Conservation (phyloP, 2,113 vertebrate species). For the Ramphastos sulfuratus region DNA sequence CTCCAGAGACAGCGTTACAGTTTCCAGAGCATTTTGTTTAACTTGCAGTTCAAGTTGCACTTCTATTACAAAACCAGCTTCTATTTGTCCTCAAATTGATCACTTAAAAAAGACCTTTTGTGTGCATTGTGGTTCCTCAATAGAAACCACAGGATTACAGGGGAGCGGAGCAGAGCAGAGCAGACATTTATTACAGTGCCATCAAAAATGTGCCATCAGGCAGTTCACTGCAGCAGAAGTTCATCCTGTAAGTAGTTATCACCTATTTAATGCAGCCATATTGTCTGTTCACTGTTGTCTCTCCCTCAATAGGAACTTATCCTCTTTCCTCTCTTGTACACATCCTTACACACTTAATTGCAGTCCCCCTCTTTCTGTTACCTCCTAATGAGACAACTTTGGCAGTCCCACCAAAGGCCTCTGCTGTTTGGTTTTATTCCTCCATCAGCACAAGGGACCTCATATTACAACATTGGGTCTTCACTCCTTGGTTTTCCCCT, state of each 20-base stretch:
- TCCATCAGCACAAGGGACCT: background rate
- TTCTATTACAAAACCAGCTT: conserved; percentile 6
- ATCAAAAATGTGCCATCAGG: background rate
- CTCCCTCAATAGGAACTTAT: background rate
- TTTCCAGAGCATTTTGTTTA: background rate
- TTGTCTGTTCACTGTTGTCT: background rate
- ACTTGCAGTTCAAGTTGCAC: background rate
- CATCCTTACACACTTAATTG: background rate
- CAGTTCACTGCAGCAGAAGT: background rate
- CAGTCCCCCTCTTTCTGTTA: background rate
- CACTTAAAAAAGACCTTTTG: background rate
- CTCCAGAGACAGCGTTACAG: background rate
- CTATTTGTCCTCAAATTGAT: conserved; percentile 14
- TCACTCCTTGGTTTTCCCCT: background rate
- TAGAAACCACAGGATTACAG: background rate
- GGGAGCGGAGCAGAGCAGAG: background rate
- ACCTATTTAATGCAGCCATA: background rate
- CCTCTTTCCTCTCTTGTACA: background rate
- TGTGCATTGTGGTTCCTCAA: background rate
- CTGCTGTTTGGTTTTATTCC: background rate
- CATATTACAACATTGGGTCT: background rate
- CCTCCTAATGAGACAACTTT: background rate
- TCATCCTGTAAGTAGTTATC: background rate
- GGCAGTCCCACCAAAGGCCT: background rate
- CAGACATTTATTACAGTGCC: background rate